Base-by-base conservation (phyloP, 2,888 invertebrate species). In the Quadroppia sp. region DNA sequence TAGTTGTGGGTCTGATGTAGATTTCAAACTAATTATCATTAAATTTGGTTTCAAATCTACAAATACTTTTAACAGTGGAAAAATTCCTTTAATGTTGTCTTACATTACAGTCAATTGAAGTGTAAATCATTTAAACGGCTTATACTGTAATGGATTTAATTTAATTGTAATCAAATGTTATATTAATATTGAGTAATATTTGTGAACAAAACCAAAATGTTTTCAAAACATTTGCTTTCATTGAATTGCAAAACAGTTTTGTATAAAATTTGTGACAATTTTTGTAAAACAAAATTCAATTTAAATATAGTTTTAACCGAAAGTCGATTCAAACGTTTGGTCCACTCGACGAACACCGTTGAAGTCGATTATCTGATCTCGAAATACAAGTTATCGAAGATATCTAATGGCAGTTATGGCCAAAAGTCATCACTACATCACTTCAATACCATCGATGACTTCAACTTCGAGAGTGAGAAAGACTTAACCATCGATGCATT, bases 391-490 rank as follows among this genome's bases (percentile, higher is more conserved):
- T 42, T 67, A 40, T 42, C 40, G 13, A 36, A 40, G 13, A 59
- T 32, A 59, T 40, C 40, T 15, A 23, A 40, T 7, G 17, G 42
- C 17, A 42, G 42, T 67, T 67, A 67, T 42, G 67, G 67, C n/a
- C 67, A 40, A 11, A 36, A 67, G 42, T 40, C 36, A 13, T 2
- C 42, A 23, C 42, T 67, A 11, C 36, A 42, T 23, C 23, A 40
- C 67, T 67, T 67, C 23, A 67, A 67, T 40, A 67, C 40, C 3
- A 67, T 67, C 13, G 36, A 36, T n/a, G 67, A 67, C 17, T 67
- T 67, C n/a, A 67, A 42, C 23, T 67, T 40, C 2, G 42, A 67
- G 42, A 20, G 40, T 7, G 67, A 67, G 13, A 67, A 23, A 67
- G 67, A 67, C 23, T 1, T 67, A 23, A 67, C 23, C 2, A 30